Evolutionary conservation across 2,113 vertebrate genomes (phyloP), one percentile per base, ranked within the genome.

Genomic region (Gadus macrocephalus): DNA sequence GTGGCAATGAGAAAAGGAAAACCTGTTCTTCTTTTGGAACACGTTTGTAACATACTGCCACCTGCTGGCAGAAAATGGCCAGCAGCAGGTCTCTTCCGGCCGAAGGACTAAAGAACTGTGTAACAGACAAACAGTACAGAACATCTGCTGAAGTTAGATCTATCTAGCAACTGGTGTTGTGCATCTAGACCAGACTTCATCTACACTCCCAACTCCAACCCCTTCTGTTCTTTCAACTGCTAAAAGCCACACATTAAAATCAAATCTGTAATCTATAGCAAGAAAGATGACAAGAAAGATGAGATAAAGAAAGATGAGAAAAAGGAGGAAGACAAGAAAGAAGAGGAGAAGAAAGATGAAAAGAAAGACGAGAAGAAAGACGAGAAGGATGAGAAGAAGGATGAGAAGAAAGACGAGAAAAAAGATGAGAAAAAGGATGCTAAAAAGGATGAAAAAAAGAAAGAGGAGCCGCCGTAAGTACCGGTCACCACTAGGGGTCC

Each of bases 201-300:
- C 42, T 49, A 9, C 42, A 49, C 42, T 49, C 42, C 42, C 42
- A 49, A 49, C 42, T 49, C 42, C 42, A 49, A 49, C 42, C 42
- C 55, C 55, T 58, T 14, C 55, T 58, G 15, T 58, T n/a, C 9
- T 17, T 58, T 14, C 15, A 17, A n/a, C 55, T 58, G 55, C 55
- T 17, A 58, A 58, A 35, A 35, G 31, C 31, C 31, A 35, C 12
- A 49, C 5, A 49, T 49, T 64, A 22, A 73, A 72, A 68, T 56
- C 25, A 76, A 70, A 76, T 72, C 16, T 81, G 68, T 80, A 86
- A 65, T 88, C 82, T 71, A 53, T 90, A 96, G 95, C 85, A 95
- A 95, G 93, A 94, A 95, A 77, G 92, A 92, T 53, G 93, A 93
- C 77, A 92, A 93, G 83, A 92, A 93, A 49, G 89, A 90, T 19